A percentile compares a stretch with the other conserved stretches of the same genome.
These are phyloP conservation scores for Macroramphosus scolopax DNA, from an alignment of 2,797 vertebrate species.

Conservation along the genomic window DNA sequence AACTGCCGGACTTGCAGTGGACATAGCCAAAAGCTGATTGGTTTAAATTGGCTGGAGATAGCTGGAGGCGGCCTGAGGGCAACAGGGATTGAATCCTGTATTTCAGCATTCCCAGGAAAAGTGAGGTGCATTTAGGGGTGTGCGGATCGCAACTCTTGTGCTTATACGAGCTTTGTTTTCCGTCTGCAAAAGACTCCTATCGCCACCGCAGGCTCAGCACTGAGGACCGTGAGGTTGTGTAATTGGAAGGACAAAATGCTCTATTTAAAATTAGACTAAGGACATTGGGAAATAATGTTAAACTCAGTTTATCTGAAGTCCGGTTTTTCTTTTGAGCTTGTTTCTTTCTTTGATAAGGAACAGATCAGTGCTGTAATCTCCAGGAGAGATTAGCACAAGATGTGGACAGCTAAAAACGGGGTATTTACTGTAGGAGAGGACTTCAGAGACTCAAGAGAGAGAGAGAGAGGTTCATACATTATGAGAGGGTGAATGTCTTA, in stretches of 20 bases:
- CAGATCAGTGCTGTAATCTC: constrained; percentile 52
- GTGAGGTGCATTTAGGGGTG: constrained; percentile 41
- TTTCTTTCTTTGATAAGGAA: constrained; percentile 26
- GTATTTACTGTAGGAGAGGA: constrained; percentile 31
- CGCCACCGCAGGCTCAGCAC: constrained; percentile 40
- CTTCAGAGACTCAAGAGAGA: constrained; percentile 29
- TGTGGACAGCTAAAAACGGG: constrained; percentile 25
- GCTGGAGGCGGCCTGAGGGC: constrained; percentile 33
- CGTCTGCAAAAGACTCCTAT: constrained; percentile 37
- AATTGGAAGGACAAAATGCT: constrained; percentile 46
- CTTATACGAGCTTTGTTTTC: constrained; percentile 52
- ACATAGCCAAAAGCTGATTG: constrained; percentile 25
- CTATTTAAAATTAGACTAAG: constrained; percentile 59
- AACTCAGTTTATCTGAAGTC: constrained; percentile 50
- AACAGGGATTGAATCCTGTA: constrained; percentile 17
- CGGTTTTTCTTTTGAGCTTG: constrained; percentile 47
- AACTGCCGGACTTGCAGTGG: constrained; percentile 17
- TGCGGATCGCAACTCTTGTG: constrained; percentile 46
- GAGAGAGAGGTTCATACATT: constrained; percentile 23
- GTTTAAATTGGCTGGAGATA: constrained; percentile 39
- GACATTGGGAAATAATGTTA: constrained; percentile 47
- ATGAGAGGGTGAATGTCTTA: constrained; percentile 32
- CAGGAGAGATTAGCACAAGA: constrained; percentile 66
- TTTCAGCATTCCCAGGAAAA: constrained; percentile 51
- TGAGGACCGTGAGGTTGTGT: constrained; percentile 41